phyloP scores from a whole-genome alignment of 2,888 invertebrate species.

The Oxyscelio sp. region DNA sequence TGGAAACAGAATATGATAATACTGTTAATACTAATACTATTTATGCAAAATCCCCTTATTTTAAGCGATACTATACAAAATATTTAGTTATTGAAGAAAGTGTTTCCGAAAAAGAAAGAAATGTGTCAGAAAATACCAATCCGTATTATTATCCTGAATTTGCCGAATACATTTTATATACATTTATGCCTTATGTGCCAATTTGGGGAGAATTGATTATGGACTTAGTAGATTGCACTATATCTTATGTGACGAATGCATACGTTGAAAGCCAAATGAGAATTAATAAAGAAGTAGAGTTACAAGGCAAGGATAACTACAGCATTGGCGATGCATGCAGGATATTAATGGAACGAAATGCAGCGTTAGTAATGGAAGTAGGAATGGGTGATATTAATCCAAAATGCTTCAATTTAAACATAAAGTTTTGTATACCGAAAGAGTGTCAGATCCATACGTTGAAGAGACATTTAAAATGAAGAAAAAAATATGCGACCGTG shows the following conservation, averaged over 20 bases:
- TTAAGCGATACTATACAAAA: conserved; percentile 13
- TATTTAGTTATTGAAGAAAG: not conserved
- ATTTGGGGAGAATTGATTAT: conserved; percentile 55
- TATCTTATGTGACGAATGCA: conserved; percentile 67
- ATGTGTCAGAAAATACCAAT: not conserved
- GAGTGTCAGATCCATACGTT: not conserved
- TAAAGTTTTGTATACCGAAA: not conserved
- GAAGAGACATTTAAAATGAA: too few relatives aligned
- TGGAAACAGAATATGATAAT: not conserved
- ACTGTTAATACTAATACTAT: conserved; percentile 18
- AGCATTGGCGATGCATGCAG: not conserved
- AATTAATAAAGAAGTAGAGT: not conserved
- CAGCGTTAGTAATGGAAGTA: not conserved
- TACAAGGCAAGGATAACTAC: not conserved
- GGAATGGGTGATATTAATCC: not conserved
- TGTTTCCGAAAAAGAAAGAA: not conserved
- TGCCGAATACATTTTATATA: conserved; percentile 34
- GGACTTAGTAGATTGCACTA: conserved; percentile 38
- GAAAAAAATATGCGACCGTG: too few relatives aligned
- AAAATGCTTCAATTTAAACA: not conserved
- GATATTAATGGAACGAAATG: not conserved
- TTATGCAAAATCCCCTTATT: conserved; percentile 51
- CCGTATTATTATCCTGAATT: conserved; percentile 56
- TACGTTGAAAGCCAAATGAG: conserved; percentile 37
- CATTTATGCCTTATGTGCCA: conserved; percentile 58